Evolutionary conservation across 2,113 vertebrate species (phyloP), one percentile per base, ranked within the genome.

Genomic region (Lichenostomus cassidix): DNA sequence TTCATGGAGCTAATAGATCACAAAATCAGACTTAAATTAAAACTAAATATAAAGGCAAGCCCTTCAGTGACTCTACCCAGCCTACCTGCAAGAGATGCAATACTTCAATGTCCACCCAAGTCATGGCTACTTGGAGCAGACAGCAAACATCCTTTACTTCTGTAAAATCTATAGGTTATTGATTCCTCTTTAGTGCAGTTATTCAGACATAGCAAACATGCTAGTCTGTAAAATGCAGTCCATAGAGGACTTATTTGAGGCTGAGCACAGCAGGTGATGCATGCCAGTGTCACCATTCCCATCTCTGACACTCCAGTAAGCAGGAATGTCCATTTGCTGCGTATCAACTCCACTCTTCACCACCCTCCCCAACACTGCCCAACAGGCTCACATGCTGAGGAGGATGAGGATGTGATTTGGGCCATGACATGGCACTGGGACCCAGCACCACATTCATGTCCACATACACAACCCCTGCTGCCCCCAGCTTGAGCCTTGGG

Each of bases 261-360:
- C 7, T 3, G 9, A 65, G 64, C 29, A 50, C 41, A 71, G 50
- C 0, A 0, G 22, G 46, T 0, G 1, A 52, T 28, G 82, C 22
- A 56, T 23, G 13, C 5, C 68, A 55, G 10, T 29, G 7, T 6
- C 13, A 24, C 28, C 31, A 20, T 24, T 28, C 41, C 65, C 33
- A 21, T 15, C 23, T 16, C 69, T 44, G 76, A 42, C 10, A 27
- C 24, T 28, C 5, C 16, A 59, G 21, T 4, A 15, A 75, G n/a
- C 28, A 67, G 17, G 27, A 21, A 17, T 4, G 4, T 19, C 24
- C 21, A 25, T 1, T 1, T 27, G 35, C 58, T 83, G 53, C 5
- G 1, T 0, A 28, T 27, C 41, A 68, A 7, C 9, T 21, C 46
- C 33, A 16, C 25, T 27, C 31, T 35, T 8, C 46, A 47, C 4